Evolutionary conservation across 2,888 invertebrate species (phyloP).

Genomic region (Thymelicus acteon): DNA sequence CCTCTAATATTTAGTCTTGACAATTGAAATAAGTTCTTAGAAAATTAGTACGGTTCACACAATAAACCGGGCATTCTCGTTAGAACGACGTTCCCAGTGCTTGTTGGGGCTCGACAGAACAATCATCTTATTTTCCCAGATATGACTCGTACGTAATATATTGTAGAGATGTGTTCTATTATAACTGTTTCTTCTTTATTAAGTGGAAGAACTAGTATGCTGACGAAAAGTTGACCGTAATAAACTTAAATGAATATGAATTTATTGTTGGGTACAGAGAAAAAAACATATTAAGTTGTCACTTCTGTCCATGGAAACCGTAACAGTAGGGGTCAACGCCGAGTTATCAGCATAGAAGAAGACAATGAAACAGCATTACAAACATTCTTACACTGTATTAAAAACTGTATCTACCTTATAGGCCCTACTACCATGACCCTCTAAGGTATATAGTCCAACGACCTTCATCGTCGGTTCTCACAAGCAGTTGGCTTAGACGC

Average conservation of each 20-base stretch:
- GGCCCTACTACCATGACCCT: no score
- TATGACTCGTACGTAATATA: constrained; percentile 54
- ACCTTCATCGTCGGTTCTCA: no score
- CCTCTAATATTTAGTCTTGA: constrained; percentile 1
- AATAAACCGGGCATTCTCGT: constrained; percentile 44
- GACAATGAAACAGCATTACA: no score
- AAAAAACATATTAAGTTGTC: neutral
- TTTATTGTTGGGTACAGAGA: neutral
- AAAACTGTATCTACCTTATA: no score
- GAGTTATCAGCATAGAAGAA: no score
- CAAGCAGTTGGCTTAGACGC: constrained; percentile 32
- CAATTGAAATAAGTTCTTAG: constrained; percentile 47
- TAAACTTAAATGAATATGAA: neutral
- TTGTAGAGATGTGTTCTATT: constrained; percentile 62
- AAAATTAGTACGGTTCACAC: constrained; percentile 61
- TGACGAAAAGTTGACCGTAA: neutral
- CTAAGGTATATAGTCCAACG: no score
- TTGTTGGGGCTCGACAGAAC: constrained; percentile 60
- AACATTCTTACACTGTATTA: no score
- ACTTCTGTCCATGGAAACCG: no score
- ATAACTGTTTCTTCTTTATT: constrained; percentile 44
- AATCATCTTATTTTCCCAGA: constrained; percentile 72
- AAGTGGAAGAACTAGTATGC: neutral
- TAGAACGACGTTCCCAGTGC: constrained; percentile 24
- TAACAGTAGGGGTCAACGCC: no score